These are phyloP conservation scores for Melinopterus prodromus DNA, from an alignment of 2,888 invertebrate species.

Conservation along the genomic window DNA sequence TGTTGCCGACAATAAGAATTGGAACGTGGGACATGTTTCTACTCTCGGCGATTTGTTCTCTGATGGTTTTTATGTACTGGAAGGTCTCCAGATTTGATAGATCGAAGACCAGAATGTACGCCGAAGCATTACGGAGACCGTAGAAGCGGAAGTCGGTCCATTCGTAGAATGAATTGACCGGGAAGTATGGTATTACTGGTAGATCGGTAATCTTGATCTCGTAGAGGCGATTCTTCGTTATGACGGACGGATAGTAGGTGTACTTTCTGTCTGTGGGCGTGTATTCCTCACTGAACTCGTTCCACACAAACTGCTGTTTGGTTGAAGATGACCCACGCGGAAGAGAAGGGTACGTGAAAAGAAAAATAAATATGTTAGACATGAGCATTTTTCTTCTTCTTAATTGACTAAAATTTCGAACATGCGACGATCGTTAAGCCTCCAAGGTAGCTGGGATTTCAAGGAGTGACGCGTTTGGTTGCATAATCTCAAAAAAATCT, in stretches of 20 bases:
- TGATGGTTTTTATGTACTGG: constrained; percentile 85
- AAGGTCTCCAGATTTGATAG: constrained; percentile 91
- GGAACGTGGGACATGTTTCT: constrained; percentile 89
- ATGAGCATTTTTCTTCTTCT: too few species aligned
- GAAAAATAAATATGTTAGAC: background rate
- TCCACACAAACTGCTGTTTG: constrained; percentile 85
- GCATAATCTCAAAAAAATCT: too few species aligned
- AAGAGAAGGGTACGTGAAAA: background rate
- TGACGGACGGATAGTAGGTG: constrained; percentile 83
- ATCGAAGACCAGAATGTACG: constrained; percentile 94
- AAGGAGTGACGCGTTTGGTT: too few species aligned
- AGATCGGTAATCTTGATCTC: constrained; percentile 88
- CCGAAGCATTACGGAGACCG: constrained; percentile 85
- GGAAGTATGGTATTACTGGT: constrained; percentile 88
- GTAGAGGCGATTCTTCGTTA: constrained; percentile 85
- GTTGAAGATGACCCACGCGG: background rate
- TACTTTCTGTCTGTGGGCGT: constrained; percentile 77
- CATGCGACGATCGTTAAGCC: too few species aligned
- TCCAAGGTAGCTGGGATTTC: too few species aligned
- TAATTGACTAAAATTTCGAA: too few species aligned
- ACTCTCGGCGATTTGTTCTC: constrained; percentile 93
- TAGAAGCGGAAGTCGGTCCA: constrained; percentile 87
- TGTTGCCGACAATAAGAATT: constrained; percentile 92
- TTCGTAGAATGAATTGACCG: constrained; percentile 91
- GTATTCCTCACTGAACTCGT: constrained; percentile 83